phyloP scores from a whole-genome alignment of 2,888 invertebrate genomes.

The Spialia ferax region DNA sequence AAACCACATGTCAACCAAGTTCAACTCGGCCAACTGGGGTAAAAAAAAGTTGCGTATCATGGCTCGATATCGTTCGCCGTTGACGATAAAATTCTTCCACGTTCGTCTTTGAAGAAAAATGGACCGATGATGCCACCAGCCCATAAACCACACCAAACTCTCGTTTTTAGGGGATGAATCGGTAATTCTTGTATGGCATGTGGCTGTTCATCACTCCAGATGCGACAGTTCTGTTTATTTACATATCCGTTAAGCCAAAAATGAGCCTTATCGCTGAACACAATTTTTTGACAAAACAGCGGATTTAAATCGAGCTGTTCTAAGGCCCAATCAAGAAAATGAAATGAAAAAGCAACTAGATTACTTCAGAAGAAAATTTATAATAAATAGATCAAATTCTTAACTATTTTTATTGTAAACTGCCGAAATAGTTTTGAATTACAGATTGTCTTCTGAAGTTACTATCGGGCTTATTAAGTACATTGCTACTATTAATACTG shows the following conservation, averaged over 20 bases:
- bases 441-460: too few relatives aligned
- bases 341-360: too few relatives aligned
- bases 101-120: constrained; percentile 47
- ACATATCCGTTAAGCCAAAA: constrained; percentile 48
- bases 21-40: background rate
- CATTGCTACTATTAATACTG: too few relatives aligned
- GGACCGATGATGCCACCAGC: constrained; percentile 59
- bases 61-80: constrained; percentile 47
- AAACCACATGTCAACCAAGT: constrained; percentile 6
- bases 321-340: too few relatives aligned
- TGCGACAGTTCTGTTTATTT: constrained; percentile 44
- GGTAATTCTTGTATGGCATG: constrained; percentile 41
- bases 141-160: constrained; percentile 64
- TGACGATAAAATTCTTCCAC: constrained; percentile 51
- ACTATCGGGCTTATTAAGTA: too few relatives aligned
- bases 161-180: constrained; percentile 57
- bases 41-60: constrained; percentile 43
- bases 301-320: too few relatives aligned
- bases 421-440: too few relatives aligned
- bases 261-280: too few relatives aligned
- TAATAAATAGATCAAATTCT: too few relatives aligned
- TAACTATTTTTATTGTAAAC: too few relatives aligned
- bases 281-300: too few relatives aligned
- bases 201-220: constrained; percentile 40
- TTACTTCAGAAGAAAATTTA: too few relatives aligned